Percentiles rank a stretch among this genome's conserved stretches.
Evolutionary conservation across 2,113 vertebrate species (phyloP).

Genomic region (Salvelinus alpinus): DNA sequence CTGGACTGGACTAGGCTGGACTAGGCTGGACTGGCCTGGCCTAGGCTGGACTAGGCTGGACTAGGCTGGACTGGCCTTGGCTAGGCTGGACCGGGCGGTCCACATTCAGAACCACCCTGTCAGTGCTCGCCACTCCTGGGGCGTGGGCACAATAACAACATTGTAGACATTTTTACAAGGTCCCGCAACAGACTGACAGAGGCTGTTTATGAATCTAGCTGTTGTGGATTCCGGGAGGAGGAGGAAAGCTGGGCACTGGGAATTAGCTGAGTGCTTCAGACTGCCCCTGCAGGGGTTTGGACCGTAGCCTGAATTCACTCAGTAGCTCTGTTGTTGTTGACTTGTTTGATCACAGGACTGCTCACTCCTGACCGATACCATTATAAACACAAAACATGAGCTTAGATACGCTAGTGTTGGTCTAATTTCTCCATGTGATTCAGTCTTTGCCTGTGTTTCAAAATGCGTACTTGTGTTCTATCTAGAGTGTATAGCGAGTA

Average conservation of each 20-base stretch:
- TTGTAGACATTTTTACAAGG: conserved; percentile 52
- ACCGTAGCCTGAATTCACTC: not conserved
- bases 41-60: too few species aligned
- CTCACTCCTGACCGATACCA: not conserved
- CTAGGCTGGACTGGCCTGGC: too few species aligned
- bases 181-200: conserved; percentile 44
- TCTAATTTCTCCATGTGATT: not conserved
- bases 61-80: too few species aligned
- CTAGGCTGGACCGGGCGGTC: too few species aligned
- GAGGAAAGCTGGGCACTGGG: conserved; percentile 11
- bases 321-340: not conserved
- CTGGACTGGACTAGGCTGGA: too few species aligned
- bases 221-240: conserved; percentile 11
- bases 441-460: not conserved
- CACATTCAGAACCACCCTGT: conserved; percentile 13
- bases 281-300: conserved; percentile 20
- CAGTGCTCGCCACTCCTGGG: conserved; percentile 1
- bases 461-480: not conserved
- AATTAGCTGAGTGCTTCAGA: not conserved
- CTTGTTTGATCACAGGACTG: not conserved
- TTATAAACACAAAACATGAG: too few species aligned
- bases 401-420: not conserved
- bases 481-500: too few species aligned
- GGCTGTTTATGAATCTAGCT: conserved; percentile 37
- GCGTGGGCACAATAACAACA: conserved; percentile 51